phyloP scores from a whole-genome alignment of 2,888 invertebrate species.

The Drosophila anceps region DNA sequence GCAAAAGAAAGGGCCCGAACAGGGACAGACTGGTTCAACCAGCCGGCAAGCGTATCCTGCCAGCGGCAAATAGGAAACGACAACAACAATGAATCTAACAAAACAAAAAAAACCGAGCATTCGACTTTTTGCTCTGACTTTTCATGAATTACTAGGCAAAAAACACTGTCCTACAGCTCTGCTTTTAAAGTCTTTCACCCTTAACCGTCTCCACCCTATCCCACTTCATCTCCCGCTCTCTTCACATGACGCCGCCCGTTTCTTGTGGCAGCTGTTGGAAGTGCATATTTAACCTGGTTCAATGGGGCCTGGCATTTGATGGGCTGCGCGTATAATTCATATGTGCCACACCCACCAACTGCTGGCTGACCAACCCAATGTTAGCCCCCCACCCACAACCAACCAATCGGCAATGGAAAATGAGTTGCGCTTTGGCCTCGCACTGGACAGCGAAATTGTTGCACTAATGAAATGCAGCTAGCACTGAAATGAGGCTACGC shows the following conservation, averaged over 20 bases:
- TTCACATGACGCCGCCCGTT: background rate
- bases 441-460: constrained; percentile 33
- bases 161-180: background rate
- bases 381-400: background rate
- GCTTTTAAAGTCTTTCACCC: constrained; percentile 7
- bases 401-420: constrained; percentile 29
- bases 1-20: constrained; percentile 27
- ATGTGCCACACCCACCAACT: constrained; percentile 26
- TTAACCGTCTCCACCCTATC: background rate
- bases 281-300: constrained; percentile 47
- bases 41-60: constrained; percentile 57
- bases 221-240: background rate
- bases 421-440: constrained; percentile 59
- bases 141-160: constrained; percentile 24
- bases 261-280: constrained; percentile 41
- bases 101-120: constrained; percentile 27
- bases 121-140: constrained; percentile 60
- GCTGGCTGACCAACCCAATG: background rate
- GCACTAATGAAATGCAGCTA: constrained; percentile 62
- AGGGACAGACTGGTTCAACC: constrained; percentile 25
- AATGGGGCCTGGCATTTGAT: constrained; percentile 34
- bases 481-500: background rate
- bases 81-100: constrained; percentile 37
- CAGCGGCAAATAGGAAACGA: constrained; percentile 57
- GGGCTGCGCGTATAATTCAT: constrained; percentile 31